A percentile compares a stretch with the other conserved stretches of the same genome.
phyloP scores from a whole-genome alignment of 2,113 vertebrate species.

The Phaethornis superciliosus region DNA sequence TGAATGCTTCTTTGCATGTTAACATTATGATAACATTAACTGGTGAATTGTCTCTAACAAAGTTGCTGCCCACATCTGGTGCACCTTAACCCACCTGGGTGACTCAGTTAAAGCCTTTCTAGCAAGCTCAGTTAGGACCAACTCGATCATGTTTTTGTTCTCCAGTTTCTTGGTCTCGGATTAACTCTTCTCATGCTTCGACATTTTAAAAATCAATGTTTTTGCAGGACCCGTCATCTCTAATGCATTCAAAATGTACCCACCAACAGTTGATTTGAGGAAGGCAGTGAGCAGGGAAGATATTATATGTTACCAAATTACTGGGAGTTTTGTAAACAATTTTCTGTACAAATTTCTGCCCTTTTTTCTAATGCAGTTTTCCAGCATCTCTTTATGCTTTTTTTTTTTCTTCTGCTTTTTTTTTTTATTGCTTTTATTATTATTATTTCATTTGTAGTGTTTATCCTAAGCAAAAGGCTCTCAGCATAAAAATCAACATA shows the following conservation, averaged over 20 bases:
- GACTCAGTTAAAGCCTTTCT: not conserved
- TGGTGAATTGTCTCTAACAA: not conserved
- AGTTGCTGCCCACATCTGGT: not conserved
- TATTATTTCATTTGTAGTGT: not conserved
- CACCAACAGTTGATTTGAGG: not conserved
- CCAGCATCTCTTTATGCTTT: not conserved
- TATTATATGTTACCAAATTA: constrained; percentile 3
- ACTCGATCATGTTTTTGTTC: not conserved
- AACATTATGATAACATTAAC: not conserved
- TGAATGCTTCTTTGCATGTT: not conserved
- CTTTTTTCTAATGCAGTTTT: not conserved
- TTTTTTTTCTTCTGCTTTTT: not conserved
- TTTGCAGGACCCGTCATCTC: not conserved
- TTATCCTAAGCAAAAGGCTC: constrained; percentile 43
- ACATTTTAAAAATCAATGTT: not conserved
- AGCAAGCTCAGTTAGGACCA: not conserved
- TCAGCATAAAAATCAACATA: constrained; percentile 39
- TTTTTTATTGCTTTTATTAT: too few relatives aligned
- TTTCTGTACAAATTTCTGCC: not conserved
- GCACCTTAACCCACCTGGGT: not conserved
- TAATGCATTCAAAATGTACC: not conserved
- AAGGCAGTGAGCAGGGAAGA: not conserved
- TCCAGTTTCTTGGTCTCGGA: not conserved
- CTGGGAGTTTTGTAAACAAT: not conserved
- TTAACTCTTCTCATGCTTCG: constrained; percentile 12